Base-by-base conservation (phyloP, 2,888 invertebrate genomes). In the Acrobasis suavella region DNA sequence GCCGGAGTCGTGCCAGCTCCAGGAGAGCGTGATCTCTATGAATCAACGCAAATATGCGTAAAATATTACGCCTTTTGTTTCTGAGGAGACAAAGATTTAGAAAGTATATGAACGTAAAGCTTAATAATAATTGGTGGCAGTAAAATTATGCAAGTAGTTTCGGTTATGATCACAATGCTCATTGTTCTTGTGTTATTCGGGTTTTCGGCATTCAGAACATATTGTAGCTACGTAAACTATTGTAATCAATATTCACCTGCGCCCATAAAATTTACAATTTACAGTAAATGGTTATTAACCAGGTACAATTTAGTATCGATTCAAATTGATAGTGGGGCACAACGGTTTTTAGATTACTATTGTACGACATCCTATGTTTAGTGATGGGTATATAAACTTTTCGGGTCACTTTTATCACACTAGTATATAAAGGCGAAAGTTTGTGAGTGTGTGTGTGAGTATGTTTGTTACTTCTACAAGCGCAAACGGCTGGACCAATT, bases 11-110 rank as follows among this genome's bases (percentile, higher is more conserved):
- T 14, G 46, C 1, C 46, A 46, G 14, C 46, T n/a, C 46, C 10
- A 46, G 42, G 14, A 56, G 70, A 65, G 68, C 76, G 78, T 78
- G 79, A 78, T 76, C 69, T 64, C 65, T 73, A 69, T 72, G 74
- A 81, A 75, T 61, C 60, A 69, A 59, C 62, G 69, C 67, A 68
- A 73, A 74, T 75, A 73, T 75, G 72, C 73, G 71, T 76, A 71
- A 75, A 72, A 71, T 72, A 65, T 64, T 69, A 60, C 60, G 50
- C 68, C 67, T 73, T 76, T 75, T 51, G 73, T 74, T 72, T 72
- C 67, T 67, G 62, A 60, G 62, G 62, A 65, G 69, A 75, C 74
- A 74, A 75, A 71, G 72, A 67, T 70, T 67, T 75, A 71, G 76
- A 77, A 77, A 77, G 78, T 67, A 56, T 32, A 60, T 56, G 58